Evolutionary conservation across 35 echinoderm and acorn worm genomes (phyloP).

Genomic region (Apostichopus californicus): DNA sequence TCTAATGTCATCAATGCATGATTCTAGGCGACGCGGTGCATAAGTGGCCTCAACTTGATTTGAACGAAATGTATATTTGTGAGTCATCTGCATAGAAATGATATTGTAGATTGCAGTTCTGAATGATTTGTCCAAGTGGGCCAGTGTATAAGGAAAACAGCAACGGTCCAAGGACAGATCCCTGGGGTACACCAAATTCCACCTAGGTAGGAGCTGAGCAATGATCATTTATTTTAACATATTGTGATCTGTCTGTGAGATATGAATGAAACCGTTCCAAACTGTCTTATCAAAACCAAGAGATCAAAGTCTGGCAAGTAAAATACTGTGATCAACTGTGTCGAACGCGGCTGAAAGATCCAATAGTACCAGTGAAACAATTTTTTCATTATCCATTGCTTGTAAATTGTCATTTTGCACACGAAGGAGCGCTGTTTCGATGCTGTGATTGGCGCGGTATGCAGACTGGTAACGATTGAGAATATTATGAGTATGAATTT

Average conservation of each 20-base stretch:
- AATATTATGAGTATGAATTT: neutral
- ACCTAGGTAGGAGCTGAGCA: no score
- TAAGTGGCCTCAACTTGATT: no score
- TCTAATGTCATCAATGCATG: no score
- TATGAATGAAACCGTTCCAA: neutral
- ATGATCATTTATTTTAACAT: neutral
- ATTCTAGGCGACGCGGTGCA: no score
- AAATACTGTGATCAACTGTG: neutral
- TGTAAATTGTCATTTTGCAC: neutral
- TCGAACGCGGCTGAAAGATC: neutral
- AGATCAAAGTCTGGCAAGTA: neutral
- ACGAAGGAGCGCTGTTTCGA: neutral
- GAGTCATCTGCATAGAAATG: no score
- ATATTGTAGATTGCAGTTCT: no score
- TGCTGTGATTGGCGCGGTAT: neutral
- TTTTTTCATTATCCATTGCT: constrained; percentile 10
- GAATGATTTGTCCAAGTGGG: no score
- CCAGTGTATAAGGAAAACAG: no score
- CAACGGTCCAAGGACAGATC: no score
- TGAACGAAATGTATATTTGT: no score
- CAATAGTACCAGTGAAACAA: neutral
- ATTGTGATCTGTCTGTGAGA: neutral
- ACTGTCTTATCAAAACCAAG: neutral
- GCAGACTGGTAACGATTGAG: neutral
- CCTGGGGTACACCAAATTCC: no score